Percentiles rank a stretch among this genome's conserved stretches.
Evolutionary conservation across 2,113 vertebrate species (phyloP).

Genomic region (Oncorhynchus gorbuscha): DNA sequence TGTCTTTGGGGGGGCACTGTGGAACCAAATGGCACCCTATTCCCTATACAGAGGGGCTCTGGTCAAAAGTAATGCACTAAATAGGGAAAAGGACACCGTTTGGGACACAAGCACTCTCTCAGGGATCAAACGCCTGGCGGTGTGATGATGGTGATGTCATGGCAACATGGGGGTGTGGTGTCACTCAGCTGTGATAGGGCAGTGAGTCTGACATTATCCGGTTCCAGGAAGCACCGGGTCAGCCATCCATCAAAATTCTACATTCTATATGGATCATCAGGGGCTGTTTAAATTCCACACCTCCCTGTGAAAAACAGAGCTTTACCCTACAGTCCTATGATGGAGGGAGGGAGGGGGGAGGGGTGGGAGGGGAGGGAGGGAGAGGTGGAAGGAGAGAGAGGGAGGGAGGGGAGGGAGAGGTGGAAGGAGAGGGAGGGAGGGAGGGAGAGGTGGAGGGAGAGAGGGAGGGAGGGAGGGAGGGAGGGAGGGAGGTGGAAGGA

Average conservation of each 20-base stretch:
- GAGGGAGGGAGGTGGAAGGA: not conserved
- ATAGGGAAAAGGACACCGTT: too few species aligned
- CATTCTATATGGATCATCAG: conserved; percentile 47
- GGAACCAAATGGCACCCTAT: conserved; percentile 9
- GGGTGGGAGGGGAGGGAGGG: not conserved
- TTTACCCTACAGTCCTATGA: conserved; percentile 3
- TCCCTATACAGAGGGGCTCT: too few species aligned
- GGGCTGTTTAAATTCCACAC: conserved; percentile 55
- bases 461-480: not conserved
- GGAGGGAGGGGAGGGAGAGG: not conserved
- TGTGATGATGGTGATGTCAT: conserved; percentile 56
- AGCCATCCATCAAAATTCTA: conserved; percentile 60
- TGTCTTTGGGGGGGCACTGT: not conserved
- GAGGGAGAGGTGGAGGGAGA: too few species aligned
- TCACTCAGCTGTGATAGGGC: conserved; percentile 9
- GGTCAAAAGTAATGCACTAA: too few species aligned
- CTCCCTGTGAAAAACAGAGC: conserved; percentile 33
- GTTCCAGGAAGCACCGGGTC: conserved; percentile 53
- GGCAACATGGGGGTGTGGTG: conserved; percentile 52
- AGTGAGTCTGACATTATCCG: conserved; percentile 37
- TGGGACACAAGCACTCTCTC: not conserved
- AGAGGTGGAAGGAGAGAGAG: conserved; percentile 1
- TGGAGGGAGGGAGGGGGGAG: conserved; percentile 24
- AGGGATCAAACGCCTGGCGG: conserved; percentile 30
- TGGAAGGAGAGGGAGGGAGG: not conserved